These are phyloP conservation scores for Misgurnus anguillicaudatus DNA, from an alignment of 2,113 vertebrate species.

Conservation along the genomic window DNA sequence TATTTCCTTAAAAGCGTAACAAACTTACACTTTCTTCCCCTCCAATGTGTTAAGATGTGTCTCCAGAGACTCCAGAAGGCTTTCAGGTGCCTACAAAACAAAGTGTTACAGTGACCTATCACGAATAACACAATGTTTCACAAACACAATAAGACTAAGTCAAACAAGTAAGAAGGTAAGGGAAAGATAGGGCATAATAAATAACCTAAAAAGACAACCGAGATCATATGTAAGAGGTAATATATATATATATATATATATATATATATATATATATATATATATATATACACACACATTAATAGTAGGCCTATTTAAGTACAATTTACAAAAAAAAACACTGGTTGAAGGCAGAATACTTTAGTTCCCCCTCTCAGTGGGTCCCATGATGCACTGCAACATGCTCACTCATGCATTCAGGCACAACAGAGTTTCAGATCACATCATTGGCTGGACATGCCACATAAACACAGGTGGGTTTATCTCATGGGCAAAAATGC, in stretches of 20 bases:
- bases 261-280: too few relatives aligned
- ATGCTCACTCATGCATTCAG: conserved; percentile 56
- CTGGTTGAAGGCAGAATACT: neutral
- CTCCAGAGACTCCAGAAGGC: conserved; percentile 96
- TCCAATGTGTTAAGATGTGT: conserved; percentile 98
- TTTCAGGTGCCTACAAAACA: conserved; percentile 88
- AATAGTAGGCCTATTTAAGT: neutral
- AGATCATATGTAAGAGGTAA: neutral
- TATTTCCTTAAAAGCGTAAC: too few relatives aligned
- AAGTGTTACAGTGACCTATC: neutral
- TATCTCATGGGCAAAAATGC: conserved; percentile 23
- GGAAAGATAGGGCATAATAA: neutral
- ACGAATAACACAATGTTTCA: conserved; percentile 6
- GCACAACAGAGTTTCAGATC: conserved; percentile 46
- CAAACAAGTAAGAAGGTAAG: neutral
- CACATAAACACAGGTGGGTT: neutral
- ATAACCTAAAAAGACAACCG: neutral
- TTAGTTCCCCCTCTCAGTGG: conserved; percentile 16
- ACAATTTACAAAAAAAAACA: neutral
- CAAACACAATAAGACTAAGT: conserved; percentile 1
- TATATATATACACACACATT: too few relatives aligned
- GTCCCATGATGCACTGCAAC: conserved; percentile 54
- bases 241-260: too few relatives aligned
- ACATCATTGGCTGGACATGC: conserved; percentile 28
- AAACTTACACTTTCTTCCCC: conserved; percentile 92